phyloP scores from a whole-genome alignment of 2,888 invertebrate species.

The Pasiphila rectangulata region DNA sequence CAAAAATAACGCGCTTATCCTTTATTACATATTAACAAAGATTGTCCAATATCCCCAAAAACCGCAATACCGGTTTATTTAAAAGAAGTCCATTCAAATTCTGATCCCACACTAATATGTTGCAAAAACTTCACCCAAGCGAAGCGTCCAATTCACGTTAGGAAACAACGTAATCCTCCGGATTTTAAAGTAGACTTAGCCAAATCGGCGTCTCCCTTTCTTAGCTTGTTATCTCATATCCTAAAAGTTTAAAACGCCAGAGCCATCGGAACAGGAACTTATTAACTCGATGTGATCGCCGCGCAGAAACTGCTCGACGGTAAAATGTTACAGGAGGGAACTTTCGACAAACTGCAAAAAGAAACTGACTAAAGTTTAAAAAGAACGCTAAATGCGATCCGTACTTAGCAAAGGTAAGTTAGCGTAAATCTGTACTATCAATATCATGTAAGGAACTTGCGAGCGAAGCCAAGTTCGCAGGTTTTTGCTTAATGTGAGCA shows the following conservation, averaged over 20 bases:
- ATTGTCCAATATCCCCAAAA: neutral
- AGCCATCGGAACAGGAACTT: constrained; percentile 79
- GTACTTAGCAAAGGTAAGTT: constrained; percentile 52
- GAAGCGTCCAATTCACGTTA: constrained; percentile 45
- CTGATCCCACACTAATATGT: constrained; percentile 27
- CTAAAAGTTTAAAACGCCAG: constrained; percentile 79
- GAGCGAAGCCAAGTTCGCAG: neutral
- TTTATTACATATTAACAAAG: too few species aligned
- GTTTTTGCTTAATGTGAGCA: constrained; percentile 4
- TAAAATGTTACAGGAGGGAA: constrained; percentile 79
- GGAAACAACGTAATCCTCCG: constrained; percentile 52
- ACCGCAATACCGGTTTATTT: neutral
- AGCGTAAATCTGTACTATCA: constrained; percentile 23
- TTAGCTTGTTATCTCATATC: constrained; percentile 80
- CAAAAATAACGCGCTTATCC: too few species aligned
- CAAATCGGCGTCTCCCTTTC: constrained; percentile 74
- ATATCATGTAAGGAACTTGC: constrained; percentile 14
- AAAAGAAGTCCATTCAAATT: constrained; percentile 21
- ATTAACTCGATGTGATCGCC: constrained; percentile 80
- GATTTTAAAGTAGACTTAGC: constrained; percentile 71
- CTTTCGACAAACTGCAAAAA: constrained; percentile 74
- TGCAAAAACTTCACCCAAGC: constrained; percentile 32
- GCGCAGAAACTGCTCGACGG: constrained; percentile 69
- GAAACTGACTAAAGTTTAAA: constrained; percentile 71
- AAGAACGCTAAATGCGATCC: constrained; percentile 72